Percentiles rank a stretch among this genome's conserved stretches.
Conservation (phyloP, 2,888 invertebrate species). For the Priocnemis perturbator region DNA sequence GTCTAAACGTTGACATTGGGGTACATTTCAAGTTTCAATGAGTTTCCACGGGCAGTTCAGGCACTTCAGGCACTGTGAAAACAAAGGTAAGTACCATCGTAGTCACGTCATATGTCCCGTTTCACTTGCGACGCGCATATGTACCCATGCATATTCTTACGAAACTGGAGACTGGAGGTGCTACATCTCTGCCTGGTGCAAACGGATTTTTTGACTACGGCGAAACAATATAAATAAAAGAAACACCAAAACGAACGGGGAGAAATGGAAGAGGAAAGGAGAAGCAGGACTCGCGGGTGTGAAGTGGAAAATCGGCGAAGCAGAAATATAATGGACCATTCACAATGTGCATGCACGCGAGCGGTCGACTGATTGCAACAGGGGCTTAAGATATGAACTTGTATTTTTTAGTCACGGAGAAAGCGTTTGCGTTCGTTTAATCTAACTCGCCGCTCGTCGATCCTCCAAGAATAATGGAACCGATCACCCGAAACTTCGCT, state of each 20-base stretch:
- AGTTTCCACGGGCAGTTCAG: too few species aligned
- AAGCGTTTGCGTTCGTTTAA: conserved; percentile 1
- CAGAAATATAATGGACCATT: conserved; percentile 20
- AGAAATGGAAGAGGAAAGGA: conserved; percentile 15
- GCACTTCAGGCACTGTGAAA: too few species aligned
- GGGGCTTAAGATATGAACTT: conserved; percentile 9
- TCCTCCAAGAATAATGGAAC: conserved; percentile 4
- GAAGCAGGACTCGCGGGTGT: neutral
- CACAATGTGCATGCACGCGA: conserved; percentile 8
- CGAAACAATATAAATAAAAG: neutral
- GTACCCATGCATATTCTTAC: too few species aligned
- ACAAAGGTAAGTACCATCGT: too few species aligned
- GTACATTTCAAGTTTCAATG: too few species aligned
- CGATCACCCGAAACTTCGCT: neutral
- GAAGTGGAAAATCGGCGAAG: neutral
- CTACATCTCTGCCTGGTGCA: too few species aligned
- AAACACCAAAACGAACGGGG: neutral
- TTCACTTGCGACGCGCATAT: too few species aligned
- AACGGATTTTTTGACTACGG: neutral
- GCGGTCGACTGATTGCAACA: neutral
- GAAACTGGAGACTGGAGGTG: too few species aligned
- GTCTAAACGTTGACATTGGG: too few species aligned
- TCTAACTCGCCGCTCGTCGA: neutral
- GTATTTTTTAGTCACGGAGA: conserved; percentile 5
- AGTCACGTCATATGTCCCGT: too few species aligned